Evolutionary conservation across 2,888 invertebrate species (phyloP).

Genomic region (Lochmaea crataegi): DNA sequence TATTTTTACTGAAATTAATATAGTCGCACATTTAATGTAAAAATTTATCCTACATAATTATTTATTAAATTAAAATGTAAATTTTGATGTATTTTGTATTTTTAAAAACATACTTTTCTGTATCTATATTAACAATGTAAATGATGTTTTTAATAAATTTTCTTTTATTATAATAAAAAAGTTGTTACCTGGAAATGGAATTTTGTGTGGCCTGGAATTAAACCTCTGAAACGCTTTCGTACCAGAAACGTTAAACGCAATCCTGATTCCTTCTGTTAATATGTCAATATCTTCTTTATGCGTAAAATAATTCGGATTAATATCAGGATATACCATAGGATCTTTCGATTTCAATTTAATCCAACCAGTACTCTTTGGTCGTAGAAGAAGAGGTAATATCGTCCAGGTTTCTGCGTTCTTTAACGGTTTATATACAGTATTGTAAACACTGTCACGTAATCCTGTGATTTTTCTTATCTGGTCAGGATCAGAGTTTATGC

Average conservation of each 20-base stretch:
- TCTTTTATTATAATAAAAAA: background rate
- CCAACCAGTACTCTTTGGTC: slow-evolving; percentile 90
- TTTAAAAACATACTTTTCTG: too few relatives aligned
- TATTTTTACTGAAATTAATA: too few relatives aligned
- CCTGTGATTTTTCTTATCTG: slow-evolving; percentile 80
- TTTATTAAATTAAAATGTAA: too few relatives aligned
- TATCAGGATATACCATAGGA: slow-evolving; percentile 84
- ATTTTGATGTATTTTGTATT: too few relatives aligned
- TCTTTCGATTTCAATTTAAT: slow-evolving; percentile 84
- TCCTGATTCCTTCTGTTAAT: slow-evolving; percentile 85
- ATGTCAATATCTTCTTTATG: slow-evolving; percentile 84
- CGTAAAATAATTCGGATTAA: slow-evolving; percentile 93
- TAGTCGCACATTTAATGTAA: too few relatives aligned
- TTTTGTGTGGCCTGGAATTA: slow-evolving; percentile 81
- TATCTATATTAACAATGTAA: too few relatives aligned
- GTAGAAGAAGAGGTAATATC: slow-evolving; percentile 80
- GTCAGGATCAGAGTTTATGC: slow-evolving; percentile 85
- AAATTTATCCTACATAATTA: too few relatives aligned
- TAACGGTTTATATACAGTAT: slow-evolving; percentile 86
- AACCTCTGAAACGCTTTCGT: slow-evolving; percentile 84
- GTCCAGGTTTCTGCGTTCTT: slow-evolving; percentile 86
- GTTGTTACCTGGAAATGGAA: slow-evolving; percentile 76
- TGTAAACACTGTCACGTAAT: slow-evolving; percentile 82
- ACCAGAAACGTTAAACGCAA: slow-evolving; percentile 83
- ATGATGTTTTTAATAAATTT: too few relatives aligned